These are phyloP conservation scores for Epinephelus moara DNA, from an alignment of 2,113 vertebrate species.

Conservation along the genomic window DNA sequence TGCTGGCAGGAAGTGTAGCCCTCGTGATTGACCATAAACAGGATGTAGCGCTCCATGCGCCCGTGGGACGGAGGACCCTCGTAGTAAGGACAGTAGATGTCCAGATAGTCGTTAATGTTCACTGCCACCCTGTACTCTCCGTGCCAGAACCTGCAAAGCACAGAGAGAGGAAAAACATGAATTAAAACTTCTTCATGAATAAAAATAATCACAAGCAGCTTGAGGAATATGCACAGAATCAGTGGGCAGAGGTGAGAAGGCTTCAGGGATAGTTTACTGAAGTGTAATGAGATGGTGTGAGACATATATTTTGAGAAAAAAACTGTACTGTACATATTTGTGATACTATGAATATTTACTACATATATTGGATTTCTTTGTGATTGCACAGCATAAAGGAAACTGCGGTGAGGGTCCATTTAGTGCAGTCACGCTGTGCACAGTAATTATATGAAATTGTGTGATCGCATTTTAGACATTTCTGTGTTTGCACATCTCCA, in stretches of 20 bases:
- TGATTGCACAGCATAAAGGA: conserved; percentile 35
- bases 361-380: conserved; percentile 48
- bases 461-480: conserved; percentile 6
- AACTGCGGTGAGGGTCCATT: conserved; percentile 11
- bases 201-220: conserved; percentile 12
- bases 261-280: conserved; percentile 1
- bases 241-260: not conserved
- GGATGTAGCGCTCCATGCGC: conserved; percentile 93
- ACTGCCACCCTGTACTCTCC: conserved; percentile 95
- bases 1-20: conserved; percentile 94
- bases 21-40: conserved; percentile 96
- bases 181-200: conserved; percentile 1
- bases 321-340: not conserved
- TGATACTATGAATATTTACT: conserved; percentile 58
- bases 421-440: conserved; percentile 20
- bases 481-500: conserved; percentile 24
- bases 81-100: conserved; percentile 97
- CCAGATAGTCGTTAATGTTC: conserved; percentile 98
- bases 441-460: conserved; percentile 25
- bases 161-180: not conserved
- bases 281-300: conserved; percentile 18
- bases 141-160: conserved; percentile 89
- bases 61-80: conserved; percentile 89
- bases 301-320: conserved; percentile 4
- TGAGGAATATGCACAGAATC: conserved; percentile 6